These are phyloP conservation scores for Tetragnatha montana DNA, from an alignment of 2,888 invertebrate genomes.

Conservation along the genomic window DNA sequence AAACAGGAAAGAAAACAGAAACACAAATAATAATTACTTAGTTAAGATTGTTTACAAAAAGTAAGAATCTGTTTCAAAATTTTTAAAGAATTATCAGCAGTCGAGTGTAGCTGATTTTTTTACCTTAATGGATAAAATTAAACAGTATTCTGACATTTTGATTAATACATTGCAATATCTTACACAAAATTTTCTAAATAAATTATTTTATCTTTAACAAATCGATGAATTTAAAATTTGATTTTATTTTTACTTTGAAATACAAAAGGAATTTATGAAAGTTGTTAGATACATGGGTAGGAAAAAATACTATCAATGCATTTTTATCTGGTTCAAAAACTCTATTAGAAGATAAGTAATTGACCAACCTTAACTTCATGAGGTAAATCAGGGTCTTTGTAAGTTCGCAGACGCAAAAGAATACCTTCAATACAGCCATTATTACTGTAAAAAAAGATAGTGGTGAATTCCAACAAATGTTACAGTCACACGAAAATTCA, in stretches of 20 bases:
- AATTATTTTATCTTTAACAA: neutral
- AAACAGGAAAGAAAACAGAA: conserved; percentile 9
- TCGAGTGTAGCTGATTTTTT: neutral
- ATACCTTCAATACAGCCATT: conserved; percentile 84
- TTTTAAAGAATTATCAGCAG: too few species aligned
- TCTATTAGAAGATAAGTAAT: too few species aligned
- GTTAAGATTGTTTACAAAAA: neutral
- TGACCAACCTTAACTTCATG: conserved; percentile 81
- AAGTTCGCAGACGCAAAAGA: conserved; percentile 82
- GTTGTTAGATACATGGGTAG: too few species aligned
- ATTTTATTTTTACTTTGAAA: too few species aligned
- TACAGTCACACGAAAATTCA: conserved; percentile 74
- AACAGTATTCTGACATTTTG: neutral
- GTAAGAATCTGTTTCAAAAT: too few species aligned
- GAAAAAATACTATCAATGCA: too few species aligned
- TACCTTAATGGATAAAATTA: neutral
- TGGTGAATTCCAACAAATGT: conserved; percentile 31
- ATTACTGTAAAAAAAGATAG: conserved; percentile 74
- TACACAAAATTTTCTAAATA: neutral
- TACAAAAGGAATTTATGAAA: too few species aligned
- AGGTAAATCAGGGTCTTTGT: conserved; percentile 81
- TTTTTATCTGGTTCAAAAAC: too few species aligned
- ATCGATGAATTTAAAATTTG: too few species aligned
- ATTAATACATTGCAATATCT: neutral
- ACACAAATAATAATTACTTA: neutral